Evolutionary conservation across 1,140 invertebrate genomes (phyloP).

Genomic region (Scaptomyza graminum): DNA sequence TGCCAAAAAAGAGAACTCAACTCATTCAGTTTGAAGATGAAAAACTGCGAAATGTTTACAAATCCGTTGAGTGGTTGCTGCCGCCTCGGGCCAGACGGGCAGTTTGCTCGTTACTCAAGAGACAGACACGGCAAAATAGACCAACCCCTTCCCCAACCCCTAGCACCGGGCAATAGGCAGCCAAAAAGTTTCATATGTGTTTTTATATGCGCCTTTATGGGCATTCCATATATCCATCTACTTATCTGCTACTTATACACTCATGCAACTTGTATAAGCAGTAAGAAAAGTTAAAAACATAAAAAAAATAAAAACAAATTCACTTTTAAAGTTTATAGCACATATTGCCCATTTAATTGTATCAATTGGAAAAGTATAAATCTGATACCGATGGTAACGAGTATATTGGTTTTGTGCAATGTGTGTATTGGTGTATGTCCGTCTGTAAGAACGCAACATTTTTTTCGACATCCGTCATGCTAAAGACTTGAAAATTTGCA

Average conservation of each 20-base stretch:
- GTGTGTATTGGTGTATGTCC: too few species aligned
- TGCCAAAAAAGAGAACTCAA: slow-evolving; percentile 40
- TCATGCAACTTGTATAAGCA: slow-evolving; percentile 29
- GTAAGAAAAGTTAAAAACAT: slow-evolving; percentile 22
- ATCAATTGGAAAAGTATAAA: slow-evolving; percentile 13
- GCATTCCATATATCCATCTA: slow-evolving; percentile 40
- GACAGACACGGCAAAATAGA: slow-evolving; percentile 54
- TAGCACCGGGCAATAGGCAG: neutral
- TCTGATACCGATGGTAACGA: too few species aligned
- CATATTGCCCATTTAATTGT: slow-evolving; percentile 14
- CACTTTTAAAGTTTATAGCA: slow-evolving; percentile 23
- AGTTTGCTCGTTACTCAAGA: slow-evolving; percentile 64
- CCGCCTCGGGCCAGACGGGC: slow-evolving; percentile 19
- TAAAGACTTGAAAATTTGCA: too few species aligned
- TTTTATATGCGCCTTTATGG: slow-evolving; percentile 77
- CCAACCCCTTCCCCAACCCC: slow-evolving; percentile 9
- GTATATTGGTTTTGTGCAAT: too few species aligned
- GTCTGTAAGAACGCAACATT: too few species aligned
- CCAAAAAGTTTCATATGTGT: slow-evolving; percentile 46
- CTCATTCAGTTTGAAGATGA: slow-evolving; percentile 39
- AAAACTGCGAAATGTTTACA: slow-evolving; percentile 74
- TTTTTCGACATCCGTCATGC: too few species aligned
- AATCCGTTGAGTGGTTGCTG: slow-evolving; percentile 70
- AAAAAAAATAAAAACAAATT: too few species aligned
- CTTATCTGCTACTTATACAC: slow-evolving; percentile 41